Base-by-base conservation (phyloP, 2,888 invertebrate species). In the Geophilus truncorum region DNA sequence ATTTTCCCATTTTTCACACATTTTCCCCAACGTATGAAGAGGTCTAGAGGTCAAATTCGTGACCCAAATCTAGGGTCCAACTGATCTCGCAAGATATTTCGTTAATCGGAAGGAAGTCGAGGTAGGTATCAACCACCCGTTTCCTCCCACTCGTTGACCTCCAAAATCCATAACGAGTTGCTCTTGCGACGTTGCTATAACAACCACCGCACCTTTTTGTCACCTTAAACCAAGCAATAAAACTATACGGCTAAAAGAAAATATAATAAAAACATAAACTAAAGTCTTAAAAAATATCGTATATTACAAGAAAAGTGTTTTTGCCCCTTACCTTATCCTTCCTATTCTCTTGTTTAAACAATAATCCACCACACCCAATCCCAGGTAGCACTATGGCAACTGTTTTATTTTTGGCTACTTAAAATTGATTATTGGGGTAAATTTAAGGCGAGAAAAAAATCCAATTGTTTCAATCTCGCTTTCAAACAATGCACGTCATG, bases 101-200 rank as follows among this genome's bases (percentile, higher is more conserved):
- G 18, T 18, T 25, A 70, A 23, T 70, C 28, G 25, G 28, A 25
- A 70, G 70, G 70, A 70, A 70, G 70, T 70, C n/a, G 32, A n/a
- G n/a, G 25, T 25, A 23, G 28, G 28, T 70, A 70, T 70, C 70
- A 70, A 70, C 70, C 28, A 70, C 23, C 15, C 23, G 70, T 70
- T 70, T 70, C 70, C 70, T 28, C 70, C 70, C 70, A 70, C 70
- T 25, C 25, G 28, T 70, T 70, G 70, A 70, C 70, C 70, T 70
- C 70, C n/a, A 70, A 70, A 70, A 28, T 18, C 70, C 28, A 70
- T 28, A 10, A 28, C 23, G 23, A 25, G 70, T 28, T 25, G 25
- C 70, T 28, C 70, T 28, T 28, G 12, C 23, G 25, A 12, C 28
- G 12, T 25, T 25, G 6, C 3, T 18, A 4, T 45, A 45, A 0